Percentiles rank a stretch among this genome's conserved stretches.
Evolutionary conservation across 2,888 invertebrate species (phyloP).

Genomic region (Drosophila paranaensis): DNA sequence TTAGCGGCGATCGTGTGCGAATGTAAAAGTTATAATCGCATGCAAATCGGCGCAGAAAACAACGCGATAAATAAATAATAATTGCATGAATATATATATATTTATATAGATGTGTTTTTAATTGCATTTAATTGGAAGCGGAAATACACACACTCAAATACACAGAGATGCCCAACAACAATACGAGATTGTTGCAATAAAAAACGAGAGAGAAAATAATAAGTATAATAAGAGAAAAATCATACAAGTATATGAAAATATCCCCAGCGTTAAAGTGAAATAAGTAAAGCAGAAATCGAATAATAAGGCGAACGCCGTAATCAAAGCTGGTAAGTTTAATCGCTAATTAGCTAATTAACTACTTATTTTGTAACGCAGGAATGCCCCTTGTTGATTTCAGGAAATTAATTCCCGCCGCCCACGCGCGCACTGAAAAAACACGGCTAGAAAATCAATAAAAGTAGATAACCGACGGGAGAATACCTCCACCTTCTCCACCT

Average conservation of each 20-base stretch:
- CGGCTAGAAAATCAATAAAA: conserved; percentile 55
- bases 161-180: conserved; percentile 33
- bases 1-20: conserved; percentile 21
- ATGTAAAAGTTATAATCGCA: conserved; percentile 32
- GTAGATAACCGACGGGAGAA: conserved; percentile 29
- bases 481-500: neutral
- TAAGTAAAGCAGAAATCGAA: conserved; percentile 26
- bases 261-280: conserved; percentile 33
- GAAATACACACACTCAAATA: conserved; percentile 50
- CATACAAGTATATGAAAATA: conserved; percentile 1
- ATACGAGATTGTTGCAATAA: conserved; percentile 43
- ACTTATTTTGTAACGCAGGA: conserved; percentile 7
- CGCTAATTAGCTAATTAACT: conserved; percentile 53
- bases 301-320: conserved; percentile 21
- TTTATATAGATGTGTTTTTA: conserved; percentile 24
- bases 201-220: conserved; percentile 11
- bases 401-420: conserved; percentile 19
- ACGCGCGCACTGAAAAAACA: conserved; percentile 5
- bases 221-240: conserved; percentile 11
- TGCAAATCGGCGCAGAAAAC: conserved; percentile 26
- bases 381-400: conserved; percentile 29
- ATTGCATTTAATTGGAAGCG: conserved; percentile 73
- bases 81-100: conserved; percentile 21
- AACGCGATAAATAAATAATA: conserved; percentile 45
- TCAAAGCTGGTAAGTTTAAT: conserved; percentile 44